Evolutionary conservation across 2,888 invertebrate species (phyloP), one percentile per base, ranked within the genome.

Genomic region (Cataglyphis altisquamis): DNA sequence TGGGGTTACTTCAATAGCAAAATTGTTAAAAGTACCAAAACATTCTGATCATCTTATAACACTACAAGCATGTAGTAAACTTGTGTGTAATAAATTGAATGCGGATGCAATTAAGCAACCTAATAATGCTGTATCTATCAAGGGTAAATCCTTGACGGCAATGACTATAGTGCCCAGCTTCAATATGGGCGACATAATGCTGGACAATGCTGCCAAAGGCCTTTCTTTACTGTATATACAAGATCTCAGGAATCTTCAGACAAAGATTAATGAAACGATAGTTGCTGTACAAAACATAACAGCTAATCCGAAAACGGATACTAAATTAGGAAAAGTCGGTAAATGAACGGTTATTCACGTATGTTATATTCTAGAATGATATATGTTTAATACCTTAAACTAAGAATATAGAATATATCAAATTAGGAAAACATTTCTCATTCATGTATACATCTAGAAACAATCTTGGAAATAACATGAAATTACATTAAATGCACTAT

Each of bases 221-320:
- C 95, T 98, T 78, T 96, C 97, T 63, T 95, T 98, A 60, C 95
- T 98, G 29, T 98, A 98, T 94, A 97, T 99, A 86, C 97, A 97
- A 91, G 98, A 98, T 93, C 95, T 99, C 25, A 95, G 98, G 91
- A 96, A 97, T 87, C 96, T 99, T 72, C 99, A 99, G 94, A 99
- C 98, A 0, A 96, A 96, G 92, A 98, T 99, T 73, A 99, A 99
- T 95, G 98, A 99, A 94, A 97, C 98, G 0, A 97, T 99, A 89
- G 99, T 99, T 1, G 96, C 97, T 64, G 98, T 99, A 4, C 99
- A 99, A 95, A 96, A 96, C 86, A 96, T 99, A 1, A 99, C 99
- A 0, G 99, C 99, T 5, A 97, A 99, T 96, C 99, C 99, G 2
- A 98, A 98, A 95, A 99, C 99, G 86, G 99, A 99, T 94, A 98